Evolutionary conservation across 35 echinoderm and acorn worm genomes (phyloP), one percentile per base, ranked within the genome.

Genomic region (Lytechinus variegatus): DNA sequence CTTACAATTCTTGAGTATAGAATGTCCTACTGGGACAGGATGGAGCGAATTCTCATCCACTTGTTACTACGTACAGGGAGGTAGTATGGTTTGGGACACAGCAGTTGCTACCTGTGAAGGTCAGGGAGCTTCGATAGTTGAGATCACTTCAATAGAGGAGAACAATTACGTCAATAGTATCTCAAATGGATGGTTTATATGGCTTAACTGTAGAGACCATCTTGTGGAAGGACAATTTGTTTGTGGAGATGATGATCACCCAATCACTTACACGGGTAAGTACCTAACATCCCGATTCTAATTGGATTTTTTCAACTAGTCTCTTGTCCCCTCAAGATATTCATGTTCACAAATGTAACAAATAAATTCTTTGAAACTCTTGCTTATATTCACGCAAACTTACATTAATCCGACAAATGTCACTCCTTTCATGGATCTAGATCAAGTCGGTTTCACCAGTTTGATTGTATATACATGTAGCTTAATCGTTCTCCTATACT

Each of bases 121-220:
- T 12, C 28, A 14, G 9, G 87, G 27, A 11, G n/a, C 87, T 33
- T 89, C 87, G 87, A 53, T 89, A 52, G 87, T 89, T 6, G 87
- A 89, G 87, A 53, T 89, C 27, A 89, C 87, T 3, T 89, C 87
- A 1, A 9, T 8, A 3, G 87, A 89, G 52, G 87, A 89, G 52
- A 89, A 89, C 52, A 19, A 13, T 28, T 33, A 33, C 28, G 28
- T 89, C 87, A 89, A 33, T 14, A 89, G 28, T 28, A 52, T 89
- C 9, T 13, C 52, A 89, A 28, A 3, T 89, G 27, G 87, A 0
- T 10, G 28, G 28, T 9, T 19, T 29, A 16, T 10, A 89, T 89
- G 87, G 87, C 87, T 89, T 33, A 12, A 89, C 24, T 89, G 87
- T 19, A 89, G 61, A 71, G 61, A 71, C 61, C 61, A 71, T 71